Evolutionary conservation across 2,888 invertebrate species (phyloP), one percentile per base, ranked within the genome.

Genomic region (Drosophila formosana): DNA sequence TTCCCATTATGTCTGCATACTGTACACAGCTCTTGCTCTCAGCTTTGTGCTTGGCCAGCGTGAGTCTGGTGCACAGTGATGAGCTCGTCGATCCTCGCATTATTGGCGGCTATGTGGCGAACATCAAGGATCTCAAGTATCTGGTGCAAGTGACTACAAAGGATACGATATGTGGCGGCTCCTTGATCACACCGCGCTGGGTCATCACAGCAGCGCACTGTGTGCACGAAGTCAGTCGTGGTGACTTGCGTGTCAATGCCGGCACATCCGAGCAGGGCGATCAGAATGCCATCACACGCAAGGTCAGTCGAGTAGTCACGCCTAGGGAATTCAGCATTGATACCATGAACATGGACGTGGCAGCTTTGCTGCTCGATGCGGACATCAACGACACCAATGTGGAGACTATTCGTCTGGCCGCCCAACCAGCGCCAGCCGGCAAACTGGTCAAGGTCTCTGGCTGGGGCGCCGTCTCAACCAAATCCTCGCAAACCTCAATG

Each of bases 191-290:
- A 8, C 28, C 68, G 0, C 78, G 77, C 0, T 90, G 89, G 85
- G 83, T 90, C 2, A 67, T 90, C 1, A 82, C 89, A 0, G 90
- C 90, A 1, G 89, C 82, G 0, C 90, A 90, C 39, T 90, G 90
- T 37, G 72, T 87, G 1, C 13, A 69, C 1, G 47, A 49, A 4
- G 63, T 62, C 13, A 64, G 39, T 3, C 53, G 58, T 6, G 62
- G 9, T 9, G 57, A 68, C 23, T 61, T 78, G 61, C 66, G 55
- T 37, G 68, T 89, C 13, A 71, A 75, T 52, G 89, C 76, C 2
- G 86, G 86, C 1, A 77, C 85, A 5, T 80, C 81, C 0, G 28
- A 68, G 8, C 70, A 88, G 34, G 65, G 37, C 9, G 72, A 68
- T 3, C 4, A 37, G 0, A 32, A 73, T 53, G 78, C 51, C 30